A percentile compares a stretch with the other conserved stretches of the same genome.
These are phyloP conservation scores for Esox masquinongy DNA, from an alignment of 2,797 vertebrate species.

Conservation along the genomic window DNA sequence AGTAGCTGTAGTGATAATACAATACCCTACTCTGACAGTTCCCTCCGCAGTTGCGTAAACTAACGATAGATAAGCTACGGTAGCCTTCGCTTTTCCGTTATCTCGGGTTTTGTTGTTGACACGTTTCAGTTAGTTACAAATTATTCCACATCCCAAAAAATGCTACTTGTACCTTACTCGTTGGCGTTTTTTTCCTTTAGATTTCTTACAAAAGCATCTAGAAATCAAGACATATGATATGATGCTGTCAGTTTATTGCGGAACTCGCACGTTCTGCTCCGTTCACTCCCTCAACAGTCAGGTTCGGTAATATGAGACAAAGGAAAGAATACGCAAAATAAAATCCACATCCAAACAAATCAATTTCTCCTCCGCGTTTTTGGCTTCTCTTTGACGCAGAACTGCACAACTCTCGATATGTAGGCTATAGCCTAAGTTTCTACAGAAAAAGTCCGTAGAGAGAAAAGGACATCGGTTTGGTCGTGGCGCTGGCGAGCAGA, in stretches of 20 bases:
- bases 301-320: conserved; percentile 77
- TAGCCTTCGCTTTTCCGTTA: conserved; percentile 55
- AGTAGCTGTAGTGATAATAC: conserved; percentile 20
- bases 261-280: conserved; percentile 60
- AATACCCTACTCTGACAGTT: conserved; percentile 24
- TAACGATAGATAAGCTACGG: conserved; percentile 47
- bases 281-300: conserved; percentile 20
- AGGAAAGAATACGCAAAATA: conserved; percentile 51
- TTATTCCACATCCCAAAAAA: conserved; percentile 66
- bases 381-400: conserved; percentile 26
- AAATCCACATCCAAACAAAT: conserved; percentile 48
- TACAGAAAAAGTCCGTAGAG: conserved; percentile 18
- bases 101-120: conserved; percentile 39
- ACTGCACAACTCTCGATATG: conserved; percentile 22
- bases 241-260: conserved; percentile 75
- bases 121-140: conserved; percentile 51
- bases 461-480: conserved; percentile 26
- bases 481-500: conserved; percentile 58
- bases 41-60: conserved; percentile 29
- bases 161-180: conserved; percentile 20
- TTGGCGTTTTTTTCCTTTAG: conserved; percentile 19
- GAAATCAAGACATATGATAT: conserved; percentile 60
- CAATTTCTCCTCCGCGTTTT: conserved; percentile 45
- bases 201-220: conserved; percentile 23
- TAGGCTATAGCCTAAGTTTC: conserved; percentile 49